Evolutionary conservation across 1,140 invertebrate species (phyloP).

Genomic region (Aphelinus certus): DNA sequence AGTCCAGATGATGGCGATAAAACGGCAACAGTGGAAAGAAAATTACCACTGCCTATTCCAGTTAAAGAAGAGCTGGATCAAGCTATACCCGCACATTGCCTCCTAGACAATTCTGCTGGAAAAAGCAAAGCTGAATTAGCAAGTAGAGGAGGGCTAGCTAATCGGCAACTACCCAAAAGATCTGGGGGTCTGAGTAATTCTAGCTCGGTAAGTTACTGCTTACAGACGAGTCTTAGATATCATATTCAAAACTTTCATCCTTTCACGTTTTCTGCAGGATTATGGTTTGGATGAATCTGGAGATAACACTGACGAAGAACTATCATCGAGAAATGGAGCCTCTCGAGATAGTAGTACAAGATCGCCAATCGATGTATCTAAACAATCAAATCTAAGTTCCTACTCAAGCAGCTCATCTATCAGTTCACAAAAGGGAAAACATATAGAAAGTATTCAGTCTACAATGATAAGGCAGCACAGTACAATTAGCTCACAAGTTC

Average conservation of each 20-base stretch:
- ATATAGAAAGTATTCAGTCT: conserved; percentile 58
- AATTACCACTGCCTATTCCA: conserved; percentile 67
- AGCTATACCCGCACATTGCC: conserved; percentile 83
- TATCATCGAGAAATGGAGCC: conserved; percentile 57
- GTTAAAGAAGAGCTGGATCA: conserved; percentile 85
- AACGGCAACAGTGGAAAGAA: conserved; percentile 79
- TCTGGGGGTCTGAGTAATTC: conserved; percentile 71
- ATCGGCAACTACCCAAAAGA: conserved; percentile 63
- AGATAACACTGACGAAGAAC: conserved; percentile 76
- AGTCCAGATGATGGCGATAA: conserved; percentile 79
- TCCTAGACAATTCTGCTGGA: conserved; percentile 87
- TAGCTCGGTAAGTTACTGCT: conserved; percentile 69
- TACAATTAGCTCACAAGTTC: conserved; percentile 63
- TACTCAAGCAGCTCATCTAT: conserved; percentile 63
- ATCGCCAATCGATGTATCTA: conserved; percentile 58
- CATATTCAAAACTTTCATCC: neutral
- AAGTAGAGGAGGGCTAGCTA: conserved; percentile 72
- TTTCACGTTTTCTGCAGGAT: conserved; percentile 62
- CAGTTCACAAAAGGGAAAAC: conserved; percentile 60
- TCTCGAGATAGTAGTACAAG: conserved; percentile 56
- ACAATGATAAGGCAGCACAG: conserved; percentile 60
- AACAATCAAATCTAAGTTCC: conserved; percentile 62
- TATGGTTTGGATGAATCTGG: conserved; percentile 77
- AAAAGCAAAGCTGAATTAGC: conserved; percentile 90
- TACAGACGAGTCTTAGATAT: neutral